A percentile compares a stretch with the other conserved stretches of the same genome.
Evolutionary conservation across 2,113 vertebrate genomes (phyloP).

Genomic region (Atrichornis clamosus): DNA sequence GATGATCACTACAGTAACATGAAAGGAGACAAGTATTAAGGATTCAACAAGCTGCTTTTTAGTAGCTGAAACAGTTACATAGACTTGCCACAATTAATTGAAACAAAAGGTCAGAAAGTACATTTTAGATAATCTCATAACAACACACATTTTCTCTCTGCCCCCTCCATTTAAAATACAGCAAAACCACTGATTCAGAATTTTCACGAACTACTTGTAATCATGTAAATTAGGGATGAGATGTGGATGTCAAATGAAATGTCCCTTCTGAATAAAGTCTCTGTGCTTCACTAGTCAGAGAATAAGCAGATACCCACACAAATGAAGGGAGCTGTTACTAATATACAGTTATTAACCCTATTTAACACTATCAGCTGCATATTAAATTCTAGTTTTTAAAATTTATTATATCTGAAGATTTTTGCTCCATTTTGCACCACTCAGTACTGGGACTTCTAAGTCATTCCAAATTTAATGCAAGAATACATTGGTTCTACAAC

Average conservation of each 20-base stretch:
- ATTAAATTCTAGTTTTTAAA: not conserved
- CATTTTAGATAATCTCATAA: constrained; percentile 3
- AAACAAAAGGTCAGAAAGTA: constrained; percentile 23
- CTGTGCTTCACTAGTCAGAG: constrained; percentile 39
- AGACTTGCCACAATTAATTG: constrained; percentile 37
- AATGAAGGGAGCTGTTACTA: not conserved
- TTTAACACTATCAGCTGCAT: not conserved
- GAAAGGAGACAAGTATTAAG: constrained; percentile 18
- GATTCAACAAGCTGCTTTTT: constrained; percentile 15
- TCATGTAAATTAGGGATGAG: constrained; percentile 42
- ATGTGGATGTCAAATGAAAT: constrained; percentile 38
- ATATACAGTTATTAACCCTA: constrained; percentile 30
- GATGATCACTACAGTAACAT: not conserved
- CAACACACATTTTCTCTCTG: not conserved
- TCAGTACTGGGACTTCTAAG: not conserved
- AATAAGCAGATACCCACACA: constrained; percentile 31
- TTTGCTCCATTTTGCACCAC: not conserved
- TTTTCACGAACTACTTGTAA: constrained; percentile 41
- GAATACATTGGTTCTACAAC: not conserved
- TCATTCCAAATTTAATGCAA: not conserved
- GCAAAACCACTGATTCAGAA: constrained; percentile 21
- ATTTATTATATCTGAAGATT: not conserved
- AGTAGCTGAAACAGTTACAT: not conserved
- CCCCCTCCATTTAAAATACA: constrained; percentile 26
- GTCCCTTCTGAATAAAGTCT: constrained; percentile 4